Base-by-base conservation (phyloP, 2,113 vertebrate species). In the Notarius lentiginosus region DNA sequence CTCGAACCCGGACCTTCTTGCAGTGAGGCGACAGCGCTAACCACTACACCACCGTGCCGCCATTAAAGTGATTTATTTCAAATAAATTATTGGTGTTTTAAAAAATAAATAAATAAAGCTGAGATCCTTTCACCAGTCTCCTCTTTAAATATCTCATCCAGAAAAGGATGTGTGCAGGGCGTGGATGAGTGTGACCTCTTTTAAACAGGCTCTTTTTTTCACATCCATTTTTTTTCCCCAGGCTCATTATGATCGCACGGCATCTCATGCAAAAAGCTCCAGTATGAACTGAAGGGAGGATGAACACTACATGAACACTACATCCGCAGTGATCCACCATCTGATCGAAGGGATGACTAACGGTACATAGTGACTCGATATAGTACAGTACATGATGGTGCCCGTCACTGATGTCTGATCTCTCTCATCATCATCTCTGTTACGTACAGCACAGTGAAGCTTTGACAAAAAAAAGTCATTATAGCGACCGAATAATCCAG, bases 101-200 rank as follows among this genome's bases (percentile, higher is more conserved):
- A 24, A 65, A 27, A n/a, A 65, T 30, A 30, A 30, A 30, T 30
- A 18, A 81, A 41, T 41, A 41, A 81, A 41, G 17, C 56, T 53
- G 22, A 75, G 73, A 17, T n/a, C 27, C 49, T 11, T n/a, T 12
- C 49, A 53, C 20, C 49, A 24, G 22, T 12, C 49, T 53, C 22
- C 49, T 55, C 75, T 79, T n/a, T 53, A 79, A 9, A 30, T 4
- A 53, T 11, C 56, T 41, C 34, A 80, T 80, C 79, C 27, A 79
- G 49, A 53, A 51, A 79, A 15, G n/a, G 51, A 79, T 53, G 65
- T 56, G 79, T 86, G 2, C 60, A 53, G 80, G 79, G 84, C 53
- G n/a, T 86, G 34, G 58, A 82, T 79, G 80, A 49, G 41, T 65
- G 72, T 82, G 70, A 70, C 63, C 83, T 82, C 61, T n/a, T 85